Conservation (phyloP, 2,113 vertebrate species). For the Coptodon bakossiorum region DNA sequence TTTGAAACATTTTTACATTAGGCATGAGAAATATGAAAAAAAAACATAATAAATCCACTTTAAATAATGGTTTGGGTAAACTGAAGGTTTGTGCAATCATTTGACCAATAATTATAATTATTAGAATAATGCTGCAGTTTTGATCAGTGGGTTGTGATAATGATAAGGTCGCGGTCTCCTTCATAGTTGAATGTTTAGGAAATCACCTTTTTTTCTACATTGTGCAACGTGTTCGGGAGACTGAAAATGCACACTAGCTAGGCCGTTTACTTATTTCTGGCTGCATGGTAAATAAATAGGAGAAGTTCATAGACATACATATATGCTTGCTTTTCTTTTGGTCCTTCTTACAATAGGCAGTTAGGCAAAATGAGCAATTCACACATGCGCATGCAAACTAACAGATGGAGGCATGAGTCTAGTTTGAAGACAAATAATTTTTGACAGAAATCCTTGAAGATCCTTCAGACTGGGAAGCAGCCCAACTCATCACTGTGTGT, state of each 20-base stretch:
- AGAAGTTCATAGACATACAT: not conserved
- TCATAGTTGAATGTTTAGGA: not conserved
- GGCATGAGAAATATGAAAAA: not conserved
- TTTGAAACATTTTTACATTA: not conserved
- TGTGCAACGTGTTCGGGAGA: rapidly evolving
- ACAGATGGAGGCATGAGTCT: not conserved
- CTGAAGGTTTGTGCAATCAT: not conserved
- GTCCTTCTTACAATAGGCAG: not conserved
- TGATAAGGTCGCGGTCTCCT: not conserved
- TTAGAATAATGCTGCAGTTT: not conserved
- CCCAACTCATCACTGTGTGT: not conserved
- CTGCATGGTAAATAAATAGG: not conserved
- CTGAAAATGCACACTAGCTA: not conserved
- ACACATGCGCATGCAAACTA: not conserved
- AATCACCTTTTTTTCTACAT: not conserved
- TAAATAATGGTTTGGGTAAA: not conserved
- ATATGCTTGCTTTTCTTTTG: not conserved
- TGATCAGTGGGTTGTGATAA: not conserved
- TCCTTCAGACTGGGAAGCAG: not conserved
- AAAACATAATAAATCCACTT: not conserved
- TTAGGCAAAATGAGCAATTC: not conserved
- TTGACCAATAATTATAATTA: not conserved
- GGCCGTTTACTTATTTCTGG: not conserved
- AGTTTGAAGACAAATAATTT: not conserved
- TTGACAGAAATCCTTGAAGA: not conserved